Evolutionary conservation across 2,797 vertebrate species (phyloP).

Genomic region (Poeciliopsis turneri): DNA sequence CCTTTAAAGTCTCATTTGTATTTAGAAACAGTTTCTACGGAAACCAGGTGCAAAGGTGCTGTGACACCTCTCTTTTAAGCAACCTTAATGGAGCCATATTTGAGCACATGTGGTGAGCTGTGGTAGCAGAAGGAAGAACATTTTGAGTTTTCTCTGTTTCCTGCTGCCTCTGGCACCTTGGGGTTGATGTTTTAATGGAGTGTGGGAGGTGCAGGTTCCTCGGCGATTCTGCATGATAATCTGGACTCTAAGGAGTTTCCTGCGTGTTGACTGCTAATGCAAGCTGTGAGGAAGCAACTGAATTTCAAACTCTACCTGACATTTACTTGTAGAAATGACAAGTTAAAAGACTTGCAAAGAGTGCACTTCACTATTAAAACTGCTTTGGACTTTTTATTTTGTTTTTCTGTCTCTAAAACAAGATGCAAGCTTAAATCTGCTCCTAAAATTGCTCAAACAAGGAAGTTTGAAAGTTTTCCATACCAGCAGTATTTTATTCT

Average conservation of each 20-base stretch:
- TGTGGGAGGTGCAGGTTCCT: conserved; percentile 51
- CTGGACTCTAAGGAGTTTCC: conserved; percentile 46
- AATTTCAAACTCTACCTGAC: conserved; percentile 34
- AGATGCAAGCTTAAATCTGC: background rate
- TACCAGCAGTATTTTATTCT: background rate
- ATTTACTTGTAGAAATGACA: conserved; percentile 24
- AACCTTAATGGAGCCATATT: conserved; percentile 36
- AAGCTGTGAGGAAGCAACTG: conserved; percentile 26
- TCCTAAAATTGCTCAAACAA: background rate
- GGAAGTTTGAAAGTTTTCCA: background rate
- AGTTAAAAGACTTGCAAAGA: background rate
- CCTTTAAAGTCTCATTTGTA: conserved; percentile 22
- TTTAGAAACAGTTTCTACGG: conserved; percentile 41
- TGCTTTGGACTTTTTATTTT: background rate
- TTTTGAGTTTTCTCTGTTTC: conserved; percentile 39
- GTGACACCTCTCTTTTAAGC: conserved; percentile 20
- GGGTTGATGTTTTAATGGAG: conserved; percentile 66
- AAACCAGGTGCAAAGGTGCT: conserved; percentile 29
- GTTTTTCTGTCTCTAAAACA: background rate
- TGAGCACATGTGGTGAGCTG: conserved; percentile 41
- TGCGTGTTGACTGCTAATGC: conserved; percentile 60
- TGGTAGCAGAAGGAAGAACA: conserved; percentile 18
- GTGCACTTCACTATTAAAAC: background rate
- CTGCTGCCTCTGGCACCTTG: conserved; percentile 41
- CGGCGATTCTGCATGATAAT: conserved; percentile 64